A percentile compares a stretch with the other conserved stretches of the same genome.
These are phyloP conservation scores for Gobio gobio DNA, from an alignment of 2,113 vertebrate genomes.

Conservation along the genomic window DNA sequence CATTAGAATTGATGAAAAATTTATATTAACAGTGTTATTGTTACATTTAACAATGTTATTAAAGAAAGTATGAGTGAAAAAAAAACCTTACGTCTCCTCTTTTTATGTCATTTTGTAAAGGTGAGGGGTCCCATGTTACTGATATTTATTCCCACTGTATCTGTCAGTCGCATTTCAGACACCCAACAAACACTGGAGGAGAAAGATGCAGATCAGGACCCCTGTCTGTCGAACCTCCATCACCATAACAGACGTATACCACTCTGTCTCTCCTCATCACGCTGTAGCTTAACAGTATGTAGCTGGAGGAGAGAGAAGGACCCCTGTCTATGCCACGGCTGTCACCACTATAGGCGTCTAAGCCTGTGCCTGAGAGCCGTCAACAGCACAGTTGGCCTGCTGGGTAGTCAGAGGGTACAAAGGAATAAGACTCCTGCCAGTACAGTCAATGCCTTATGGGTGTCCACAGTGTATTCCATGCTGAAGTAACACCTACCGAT, in stretches of 20 bases:
- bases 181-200: not conserved
- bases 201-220: not conserved
- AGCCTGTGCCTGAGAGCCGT: constrained; percentile 24
- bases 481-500: constrained; percentile 8
- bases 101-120: not conserved
- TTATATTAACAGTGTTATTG: too few relatives aligned
- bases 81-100: not conserved
- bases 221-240: constrained; percentile 18
- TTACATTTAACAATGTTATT: too few relatives aligned
- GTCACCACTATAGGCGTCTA: constrained; percentile 42
- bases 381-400: constrained; percentile 40
- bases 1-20: not conserved
- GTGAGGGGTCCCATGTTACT: not conserved
- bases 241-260: not conserved
- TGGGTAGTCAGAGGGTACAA: constrained; percentile 37
- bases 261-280: constrained; percentile 4
- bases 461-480: not conserved
- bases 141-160: not conserved
- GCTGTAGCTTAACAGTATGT: constrained; percentile 31
- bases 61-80: not conserved
- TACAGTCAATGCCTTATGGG: constrained; percentile 32
- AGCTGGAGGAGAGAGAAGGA: constrained; percentile 36
- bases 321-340: constrained; percentile 41
- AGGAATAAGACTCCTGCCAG: constrained; percentile 38
- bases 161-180: not conserved